phyloP scores from a whole-genome alignment of 2,113 vertebrate species.

The Ictalurus punctatus region DNA sequence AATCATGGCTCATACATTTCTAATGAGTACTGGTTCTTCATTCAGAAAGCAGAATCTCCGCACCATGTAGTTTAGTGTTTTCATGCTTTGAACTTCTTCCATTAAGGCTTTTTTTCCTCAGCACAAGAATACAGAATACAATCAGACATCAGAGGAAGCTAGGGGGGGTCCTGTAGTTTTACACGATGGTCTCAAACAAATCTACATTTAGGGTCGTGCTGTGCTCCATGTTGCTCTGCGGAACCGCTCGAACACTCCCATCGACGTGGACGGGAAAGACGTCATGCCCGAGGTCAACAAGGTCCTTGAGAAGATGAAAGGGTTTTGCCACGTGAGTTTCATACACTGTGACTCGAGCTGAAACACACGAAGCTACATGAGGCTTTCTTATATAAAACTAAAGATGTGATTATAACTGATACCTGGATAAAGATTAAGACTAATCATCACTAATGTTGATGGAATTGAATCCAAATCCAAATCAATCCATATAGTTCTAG shows the following conservation, averaged over 20 bases:
- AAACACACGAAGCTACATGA: background rate
- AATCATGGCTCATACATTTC: background rate
- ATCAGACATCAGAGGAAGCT: background rate
- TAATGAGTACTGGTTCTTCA: background rate
- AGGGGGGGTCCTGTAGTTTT: background rate
- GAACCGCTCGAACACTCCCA: slow-evolving; percentile 88
- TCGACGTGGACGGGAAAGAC: slow-evolving; percentile 86
- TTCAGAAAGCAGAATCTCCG: background rate
- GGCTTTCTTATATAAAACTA: background rate
- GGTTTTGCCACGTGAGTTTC: slow-evolving; percentile 85
- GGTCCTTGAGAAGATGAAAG: slow-evolving; percentile 94
- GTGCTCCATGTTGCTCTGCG: slow-evolving; percentile 93
- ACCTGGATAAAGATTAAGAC: background rate
- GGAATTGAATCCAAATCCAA: background rate
- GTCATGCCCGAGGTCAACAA: slow-evolving; percentile 93
- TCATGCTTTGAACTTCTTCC: background rate
- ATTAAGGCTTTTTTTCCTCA: background rate
- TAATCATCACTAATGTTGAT: background rate
- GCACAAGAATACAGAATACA: background rate
- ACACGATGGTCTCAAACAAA: background rate
- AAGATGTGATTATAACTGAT: background rate
- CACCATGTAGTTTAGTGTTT: background rate
- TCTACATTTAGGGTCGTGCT: slow-evolving; percentile 80
- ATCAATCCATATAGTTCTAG: background rate
- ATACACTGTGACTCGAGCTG: background rate